Evolutionary conservation across 2,113 vertebrate genomes (phyloP), one percentile per base, ranked within the genome.

Genomic region (Saiga tatarica): DNA sequence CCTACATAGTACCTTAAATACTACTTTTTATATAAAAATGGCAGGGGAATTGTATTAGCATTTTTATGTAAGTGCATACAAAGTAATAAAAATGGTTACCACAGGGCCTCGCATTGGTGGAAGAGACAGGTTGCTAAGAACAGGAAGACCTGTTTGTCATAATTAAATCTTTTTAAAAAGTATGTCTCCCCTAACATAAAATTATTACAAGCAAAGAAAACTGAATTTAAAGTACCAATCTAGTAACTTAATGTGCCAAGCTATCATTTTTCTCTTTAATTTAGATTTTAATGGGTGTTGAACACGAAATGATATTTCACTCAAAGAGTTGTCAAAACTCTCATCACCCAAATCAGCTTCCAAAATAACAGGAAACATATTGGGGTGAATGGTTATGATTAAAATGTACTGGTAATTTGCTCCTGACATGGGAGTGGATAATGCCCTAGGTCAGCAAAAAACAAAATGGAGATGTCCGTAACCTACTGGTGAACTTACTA

Each of bases 391-490:
- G 50, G 47, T 67, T 76, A 89, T 86, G 88, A 95, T 97, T 89
- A 95, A 98, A 97, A 97, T 97, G 86, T 97, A 98, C 50, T 76
- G 90, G 55, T 98, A 39, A 98, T 96, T 95, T 96, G 88, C 39
- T 64, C 36, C 62, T 95, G 74, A 93, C 67, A 87, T 16, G 12
- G 47, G 39, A 79, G 42, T 47, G 53, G 60, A 12, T 94, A 90
- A 95, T 13, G 10, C 47, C 64, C 92, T 95, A 97, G 62, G 97
- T 95, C 95, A 97, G 94, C 89, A 96, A 92, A 98, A 98, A 97
- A 74, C 7, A 15, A 96, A 60, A 97, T 16, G 28, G 52, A 87
- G 47, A 67, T 45, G 57, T 59, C 52, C 6, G 13, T 96, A 78
- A 76, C 55, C 94, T 92, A 26, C 30, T 57, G 60, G 87, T 39